Base-by-base conservation (phyloP, 2,113 vertebrate species). In the Phalacrocorax carbo region DNA sequence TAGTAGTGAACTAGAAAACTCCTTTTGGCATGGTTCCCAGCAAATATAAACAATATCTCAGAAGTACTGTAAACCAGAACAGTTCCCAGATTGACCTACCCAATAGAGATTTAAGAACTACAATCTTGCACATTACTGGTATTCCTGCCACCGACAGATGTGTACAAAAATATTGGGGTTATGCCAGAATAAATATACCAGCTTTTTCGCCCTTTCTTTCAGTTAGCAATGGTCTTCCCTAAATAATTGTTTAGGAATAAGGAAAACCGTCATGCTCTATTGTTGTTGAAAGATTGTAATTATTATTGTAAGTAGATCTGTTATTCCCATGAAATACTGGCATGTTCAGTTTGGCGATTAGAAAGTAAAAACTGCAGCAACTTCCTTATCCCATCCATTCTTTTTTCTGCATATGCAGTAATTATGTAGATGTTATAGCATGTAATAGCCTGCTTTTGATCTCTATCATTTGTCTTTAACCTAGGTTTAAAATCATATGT, bases 251-350 rank as follows among this genome's bases (percentile, higher is more conserved):
- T 98, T 86, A 96, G 94, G 77, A 94, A 66, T 94, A 93, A 97
- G 96, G 96, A 98, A 98, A 95, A 88, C 94, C 30, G 42, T 97
- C 95, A 97, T 92, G 70, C 79, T 96, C 90, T 93, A 78, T 97
- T 97, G 97, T 98, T 98, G 78, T 76, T 85, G 69, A 93, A 94
- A 97, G 61, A 88, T 89, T 96, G 29, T 90, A 91, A 66, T 91
- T 86, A 60, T 76, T 82, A 55, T 94, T 96, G 60, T 88, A 86
- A 94, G 80, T 91, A 92, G 88, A 93, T 95, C 90, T 97, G 82
- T 96, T 96, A 96, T 96, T 98, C 94, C 89, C 91, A 78, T 96
- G 89, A 91, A 94, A 93, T 93, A 81, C 92, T 79, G 78, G 46
- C 87, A 17, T 94, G 93, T 86, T 95, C 81, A 61, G 86, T 95